These are phyloP conservation scores for Polyommatus icarus DNA, from an alignment of 2,888 invertebrate genomes.

Conservation along the genomic window DNA sequence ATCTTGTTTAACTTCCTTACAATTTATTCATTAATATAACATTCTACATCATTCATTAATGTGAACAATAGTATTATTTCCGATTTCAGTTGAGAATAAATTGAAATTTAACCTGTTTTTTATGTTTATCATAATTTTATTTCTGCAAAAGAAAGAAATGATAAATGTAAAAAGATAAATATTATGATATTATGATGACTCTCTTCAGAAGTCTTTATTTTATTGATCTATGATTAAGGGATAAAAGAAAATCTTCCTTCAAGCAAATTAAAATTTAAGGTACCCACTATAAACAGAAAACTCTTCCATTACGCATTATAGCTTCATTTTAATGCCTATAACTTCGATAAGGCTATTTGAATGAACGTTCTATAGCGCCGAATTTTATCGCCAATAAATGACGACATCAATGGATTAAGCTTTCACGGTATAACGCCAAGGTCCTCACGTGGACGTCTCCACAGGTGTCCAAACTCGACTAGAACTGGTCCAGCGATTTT, in stretches of 20 bases:
- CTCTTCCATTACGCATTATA: background rate
- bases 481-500: slow-evolving; percentile 53
- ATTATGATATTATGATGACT: too few relatives aligned
- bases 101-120: too few relatives aligned
- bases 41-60: background rate
- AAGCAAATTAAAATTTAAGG: background rate
- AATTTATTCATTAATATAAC: slow-evolving; percentile 14
- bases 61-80: too few relatives aligned
- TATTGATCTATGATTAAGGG: too few relatives aligned
- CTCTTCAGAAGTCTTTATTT: too few relatives aligned
- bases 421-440: slow-evolving; percentile 29
- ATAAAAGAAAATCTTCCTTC: too few relatives aligned
- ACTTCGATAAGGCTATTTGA: background rate
- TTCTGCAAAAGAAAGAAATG: too few relatives aligned
- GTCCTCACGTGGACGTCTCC: slow-evolving; percentile 37
- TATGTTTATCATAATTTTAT: too few relatives aligned
- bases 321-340: background rate
- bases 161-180: too few relatives aligned
- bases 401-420: slow-evolving; percentile 25
- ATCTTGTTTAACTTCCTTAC: slow-evolving; percentile 17
- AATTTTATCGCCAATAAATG: slow-evolving; percentile 22
- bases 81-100: too few relatives aligned
- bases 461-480: slow-evolving; percentile 62
- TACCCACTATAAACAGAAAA: background rate
- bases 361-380: background rate